These are phyloP conservation scores for Micrasema longulum DNA, from an alignment of 1,140 invertebrate species.

Conservation along the genomic window DNA sequence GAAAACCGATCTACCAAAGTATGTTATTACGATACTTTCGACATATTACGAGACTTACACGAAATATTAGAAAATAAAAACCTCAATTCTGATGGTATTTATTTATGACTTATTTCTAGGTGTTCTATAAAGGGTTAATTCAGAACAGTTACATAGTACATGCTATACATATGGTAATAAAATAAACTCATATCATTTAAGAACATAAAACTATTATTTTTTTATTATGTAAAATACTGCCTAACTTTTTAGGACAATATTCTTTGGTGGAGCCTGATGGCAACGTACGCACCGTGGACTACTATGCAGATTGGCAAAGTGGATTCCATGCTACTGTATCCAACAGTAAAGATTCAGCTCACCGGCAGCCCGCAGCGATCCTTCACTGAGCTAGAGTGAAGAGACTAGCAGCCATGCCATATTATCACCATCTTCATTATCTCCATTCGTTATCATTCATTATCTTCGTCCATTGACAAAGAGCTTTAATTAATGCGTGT, in stretches of 20 bases:
- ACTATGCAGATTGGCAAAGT: slow-evolving; percentile 82
- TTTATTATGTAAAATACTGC: neutral
- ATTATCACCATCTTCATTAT: too few species aligned
- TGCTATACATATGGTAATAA: too few species aligned
- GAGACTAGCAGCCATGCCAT: too few species aligned
- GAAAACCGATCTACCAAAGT: too few species aligned
- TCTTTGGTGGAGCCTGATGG: slow-evolving; percentile 83
- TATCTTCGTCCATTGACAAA: neutral
- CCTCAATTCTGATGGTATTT: too few species aligned
- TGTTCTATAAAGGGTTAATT: too few species aligned
- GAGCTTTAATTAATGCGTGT: slow-evolving; percentile 27
- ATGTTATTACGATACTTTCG: too few species aligned
- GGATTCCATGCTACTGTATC: slow-evolving; percentile 82
- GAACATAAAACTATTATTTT: neutral
- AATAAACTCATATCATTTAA: neutral
- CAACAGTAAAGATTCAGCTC: slow-evolving; percentile 72
- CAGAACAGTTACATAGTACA: too few species aligned
- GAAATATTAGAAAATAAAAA: too few species aligned
- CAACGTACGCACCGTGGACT: slow-evolving; percentile 80
- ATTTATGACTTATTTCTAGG: too few species aligned
- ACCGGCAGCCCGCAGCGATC: slow-evolving; percentile 13
- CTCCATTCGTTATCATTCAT: too few species aligned
- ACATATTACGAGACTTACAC: too few species aligned
- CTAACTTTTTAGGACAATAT: slow-evolving; percentile 74
- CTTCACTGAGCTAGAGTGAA: neutral